These are phyloP conservation scores for Pipra filicauda DNA, from an alignment of 2,113 vertebrate species.

Conservation along the genomic window DNA sequence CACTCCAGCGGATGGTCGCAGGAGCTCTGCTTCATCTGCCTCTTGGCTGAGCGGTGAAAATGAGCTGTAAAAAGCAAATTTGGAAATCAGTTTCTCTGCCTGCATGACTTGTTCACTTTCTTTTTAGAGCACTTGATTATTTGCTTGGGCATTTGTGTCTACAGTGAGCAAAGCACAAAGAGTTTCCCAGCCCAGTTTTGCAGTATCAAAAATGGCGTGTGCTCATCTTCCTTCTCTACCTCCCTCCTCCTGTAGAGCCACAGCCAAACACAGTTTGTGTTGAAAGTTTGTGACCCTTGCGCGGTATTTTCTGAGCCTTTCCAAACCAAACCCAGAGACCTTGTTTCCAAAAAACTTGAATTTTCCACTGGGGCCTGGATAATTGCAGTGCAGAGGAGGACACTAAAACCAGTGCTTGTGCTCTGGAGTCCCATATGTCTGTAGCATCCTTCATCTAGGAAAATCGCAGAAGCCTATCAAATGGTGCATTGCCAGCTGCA, in stretches of 20 bases:
- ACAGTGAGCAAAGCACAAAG: rapidly evolving
- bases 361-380: constrained; percentile 28
- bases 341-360: constrained; percentile 14
- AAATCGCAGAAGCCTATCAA: background rate
- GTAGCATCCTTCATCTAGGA: background rate
- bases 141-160: background rate
- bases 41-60: background rate
- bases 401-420: background rate
- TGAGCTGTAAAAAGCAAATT: background rate
- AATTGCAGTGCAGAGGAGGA: constrained; percentile 26
- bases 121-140: background rate
- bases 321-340: background rate
- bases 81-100: background rate
- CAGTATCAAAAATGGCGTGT: background rate
- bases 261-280: background rate
- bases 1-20: background rate
- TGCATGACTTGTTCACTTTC: background rate
- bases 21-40: background rate
- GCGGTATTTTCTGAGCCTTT: background rate
- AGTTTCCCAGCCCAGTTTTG: background rate
- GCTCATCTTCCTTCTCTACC: background rate
- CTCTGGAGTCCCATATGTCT: background rate
- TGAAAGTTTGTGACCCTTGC: constrained; percentile 18
- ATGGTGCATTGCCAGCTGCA: background rate
- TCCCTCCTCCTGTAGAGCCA: background rate